Base-by-base conservation (phyloP, 2,113 vertebrate genomes). In the Stegastes partitus region DNA sequence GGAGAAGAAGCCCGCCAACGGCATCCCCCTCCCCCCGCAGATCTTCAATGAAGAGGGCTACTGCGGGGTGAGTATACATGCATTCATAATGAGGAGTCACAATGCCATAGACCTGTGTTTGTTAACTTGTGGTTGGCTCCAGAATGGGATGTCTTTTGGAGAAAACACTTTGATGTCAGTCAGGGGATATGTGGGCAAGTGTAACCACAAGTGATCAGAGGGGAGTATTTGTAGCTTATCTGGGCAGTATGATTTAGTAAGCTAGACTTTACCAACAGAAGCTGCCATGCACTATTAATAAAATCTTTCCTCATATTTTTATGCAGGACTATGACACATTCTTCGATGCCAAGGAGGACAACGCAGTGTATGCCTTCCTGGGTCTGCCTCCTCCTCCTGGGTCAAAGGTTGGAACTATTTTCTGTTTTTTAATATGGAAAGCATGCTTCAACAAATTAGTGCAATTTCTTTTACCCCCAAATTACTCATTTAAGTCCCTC, bases 311-410 rank as follows among this genome's bases (percentile, higher is more conserved):
- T 71, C 23, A 51, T 39, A 14, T 67, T 66, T 78, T 62, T 10
- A 2, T 92, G 28, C 87, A 99, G 98, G 98, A 99, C 92, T 99
- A 99, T 39, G 97, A 99, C 25, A 99, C 97, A 3, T 99, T 99
- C 93, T 99, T 99, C 78, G 95, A 96, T 78, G 98, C 98, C 53
- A 99, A 99, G 92, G 98, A 99, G 94, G 97, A 97, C 87, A 99
- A 99, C 89, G 82, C 95, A 39, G 97, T 99, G 77, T 98, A 94
- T 89, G 91, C 96, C 11, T 99, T 99, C 89, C 92, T 99, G 74
- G 97, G 98, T 19, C 94, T 99, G 88, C 87, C 96, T 42, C 96
- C 98, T 84, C 98, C 98, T 87, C 95, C 96, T 66, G 97, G 96
- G 44, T 96, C 95, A 89, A 97, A 97, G 98, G 98, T 99, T 94